These are phyloP conservation scores for Melanargia galathea DNA, from an alignment of 2,888 invertebrate genomes.

Conservation along the genomic window DNA sequence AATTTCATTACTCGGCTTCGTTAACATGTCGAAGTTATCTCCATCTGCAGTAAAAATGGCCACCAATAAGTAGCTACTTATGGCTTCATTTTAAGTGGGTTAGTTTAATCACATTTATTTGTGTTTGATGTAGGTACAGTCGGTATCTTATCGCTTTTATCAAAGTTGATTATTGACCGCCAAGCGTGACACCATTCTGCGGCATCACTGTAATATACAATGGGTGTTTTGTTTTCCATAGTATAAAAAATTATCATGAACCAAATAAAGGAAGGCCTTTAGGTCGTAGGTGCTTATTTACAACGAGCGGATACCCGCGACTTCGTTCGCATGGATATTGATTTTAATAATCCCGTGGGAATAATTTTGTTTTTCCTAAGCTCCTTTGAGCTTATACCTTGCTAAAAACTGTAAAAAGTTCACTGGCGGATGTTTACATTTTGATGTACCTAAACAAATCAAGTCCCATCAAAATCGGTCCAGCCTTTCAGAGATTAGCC, in stretches of 20 bases:
- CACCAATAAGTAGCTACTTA: constrained; percentile 13
- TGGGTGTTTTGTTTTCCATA: constrained; percentile 7
- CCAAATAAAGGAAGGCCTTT: background rate
- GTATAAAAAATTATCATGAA: background rate
- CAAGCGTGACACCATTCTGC: constrained; percentile 18
- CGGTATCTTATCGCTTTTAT: constrained; percentile 40
- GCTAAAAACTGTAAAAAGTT: too few relatives aligned
- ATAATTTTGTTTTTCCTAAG: too few relatives aligned
- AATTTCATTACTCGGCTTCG: background rate
- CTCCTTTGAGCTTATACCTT: too few relatives aligned
- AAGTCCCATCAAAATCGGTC: too few relatives aligned
- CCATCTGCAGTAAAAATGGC: background rate
- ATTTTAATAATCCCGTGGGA: too few relatives aligned
- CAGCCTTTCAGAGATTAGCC: too few relatives aligned
- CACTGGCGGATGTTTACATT: too few relatives aligned
- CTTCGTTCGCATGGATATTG: too few relatives aligned
- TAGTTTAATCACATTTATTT: constrained; percentile 29
- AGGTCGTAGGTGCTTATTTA: background rate
- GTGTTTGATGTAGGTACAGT: constrained; percentile 16
- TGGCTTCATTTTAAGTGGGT: constrained; percentile 27
- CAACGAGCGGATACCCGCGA: too few relatives aligned
- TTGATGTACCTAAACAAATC: too few relatives aligned
- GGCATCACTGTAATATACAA: constrained; percentile 11
- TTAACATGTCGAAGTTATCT: background rate
- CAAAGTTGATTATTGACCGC: constrained; percentile 33